phyloP scores from a whole-genome alignment of 2,113 vertebrate genomes.

The Corythornis vintsioides region DNA sequence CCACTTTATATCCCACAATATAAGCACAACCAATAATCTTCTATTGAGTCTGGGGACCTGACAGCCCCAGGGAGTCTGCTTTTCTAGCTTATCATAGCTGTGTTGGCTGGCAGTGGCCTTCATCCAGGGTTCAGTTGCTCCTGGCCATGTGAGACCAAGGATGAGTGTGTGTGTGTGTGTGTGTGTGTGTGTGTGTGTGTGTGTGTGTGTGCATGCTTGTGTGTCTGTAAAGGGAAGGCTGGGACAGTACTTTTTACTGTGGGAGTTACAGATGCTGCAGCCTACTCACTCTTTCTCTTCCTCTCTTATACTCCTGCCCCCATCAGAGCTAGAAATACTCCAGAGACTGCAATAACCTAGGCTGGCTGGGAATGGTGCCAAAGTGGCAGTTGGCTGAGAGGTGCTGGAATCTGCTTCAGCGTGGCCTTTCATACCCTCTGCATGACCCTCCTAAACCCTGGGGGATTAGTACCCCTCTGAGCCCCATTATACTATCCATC shows the following conservation, averaged over 20 bases:
- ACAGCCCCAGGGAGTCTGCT: neutral
- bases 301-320: neutral
- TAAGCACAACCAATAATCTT: neutral
- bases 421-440: conserved; percentile 35
- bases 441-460: neutral
- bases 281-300: neutral
- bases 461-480: conserved; percentile 29
- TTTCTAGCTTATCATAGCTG: neutral
- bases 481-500: conserved; percentile 31
- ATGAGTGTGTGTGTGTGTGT: too few species aligned
- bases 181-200: neutral
- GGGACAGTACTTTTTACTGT: neutral
- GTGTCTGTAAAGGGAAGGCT: neutral
- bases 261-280: conserved; percentile 3
- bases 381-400: conserved; percentile 4
- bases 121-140: neutral
- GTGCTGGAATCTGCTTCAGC: conserved; percentile 15
- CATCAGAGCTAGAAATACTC: conserved; percentile 35
- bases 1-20: neutral
- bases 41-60: neutral
- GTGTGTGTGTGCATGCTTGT: too few species aligned
- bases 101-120: neutral
- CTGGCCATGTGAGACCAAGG: neutral
- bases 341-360: conserved; percentile 31
- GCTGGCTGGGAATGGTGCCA: conserved; percentile 27